A percentile compares a stretch with the other conserved stretches of the same genome.
Conservation (phyloP, 2,888 invertebrate species). For the Tenodera sinensis region DNA sequence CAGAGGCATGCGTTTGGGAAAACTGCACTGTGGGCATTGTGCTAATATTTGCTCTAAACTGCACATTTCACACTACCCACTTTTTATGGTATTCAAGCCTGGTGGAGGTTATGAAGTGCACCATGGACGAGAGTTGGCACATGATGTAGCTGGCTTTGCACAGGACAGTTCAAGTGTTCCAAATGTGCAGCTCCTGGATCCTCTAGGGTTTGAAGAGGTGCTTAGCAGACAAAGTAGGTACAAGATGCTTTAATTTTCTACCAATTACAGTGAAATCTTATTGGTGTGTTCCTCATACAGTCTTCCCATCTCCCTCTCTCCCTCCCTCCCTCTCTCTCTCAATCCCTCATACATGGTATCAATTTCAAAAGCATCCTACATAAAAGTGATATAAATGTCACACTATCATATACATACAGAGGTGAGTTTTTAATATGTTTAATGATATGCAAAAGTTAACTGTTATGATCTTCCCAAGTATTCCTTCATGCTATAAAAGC, state of each 20-base stretch:
- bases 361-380: too few species aligned
- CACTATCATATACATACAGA: too few species aligned
- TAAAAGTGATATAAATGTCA: too few species aligned
- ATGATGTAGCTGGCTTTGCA: constrained; percentile 61
- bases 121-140: constrained; percentile 58
- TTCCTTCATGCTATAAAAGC: too few species aligned
- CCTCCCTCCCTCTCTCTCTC: too few species aligned
- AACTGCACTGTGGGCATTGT: constrained; percentile 59
- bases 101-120: constrained; percentile 73
- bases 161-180: constrained; percentile 55
- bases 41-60: constrained; percentile 55
- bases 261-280: too few species aligned
- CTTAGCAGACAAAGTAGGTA: not conserved
- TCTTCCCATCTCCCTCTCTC: too few species aligned
- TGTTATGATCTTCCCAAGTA: too few species aligned
- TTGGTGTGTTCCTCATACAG: too few species aligned
- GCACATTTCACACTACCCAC: constrained; percentile 58
- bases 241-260: not conserved
- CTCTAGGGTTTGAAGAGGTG: constrained; percentile 54
- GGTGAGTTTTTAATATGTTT: too few species aligned
- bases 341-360: too few species aligned
- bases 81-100: constrained; percentile 69
- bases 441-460: too few species aligned
- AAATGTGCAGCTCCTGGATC: constrained; percentile 60
- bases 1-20: constrained; percentile 51